Percentiles rank a stretch among this genome's conserved stretches.
Conservation (phyloP, 2,113 vertebrate species). For the Gnathonemus echidnorhynchus region DNA sequence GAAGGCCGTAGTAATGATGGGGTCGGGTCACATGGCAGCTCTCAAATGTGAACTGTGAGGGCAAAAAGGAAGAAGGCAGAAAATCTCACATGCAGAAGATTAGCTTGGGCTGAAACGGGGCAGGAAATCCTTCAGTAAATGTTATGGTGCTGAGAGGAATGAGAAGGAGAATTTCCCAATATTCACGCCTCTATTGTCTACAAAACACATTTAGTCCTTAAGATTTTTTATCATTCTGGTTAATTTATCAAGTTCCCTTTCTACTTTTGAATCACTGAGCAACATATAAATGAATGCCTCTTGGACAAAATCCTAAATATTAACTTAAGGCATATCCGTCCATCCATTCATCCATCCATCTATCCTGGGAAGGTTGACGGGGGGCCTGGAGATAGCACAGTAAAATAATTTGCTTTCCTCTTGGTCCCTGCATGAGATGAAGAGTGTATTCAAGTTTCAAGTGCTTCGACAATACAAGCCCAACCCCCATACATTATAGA, state of each 20-base stretch:
- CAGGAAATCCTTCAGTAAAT: no score
- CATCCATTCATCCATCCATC: background rate
- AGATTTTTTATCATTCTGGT: background rate
- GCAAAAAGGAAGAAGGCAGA: background rate
- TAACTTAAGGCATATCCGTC: background rate
- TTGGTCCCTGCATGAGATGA: background rate
- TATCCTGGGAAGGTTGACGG: background rate
- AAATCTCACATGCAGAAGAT: background rate
- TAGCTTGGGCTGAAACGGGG: background rate
- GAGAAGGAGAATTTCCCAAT: no score
- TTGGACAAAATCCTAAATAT: background rate
- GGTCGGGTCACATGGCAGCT: background rate
- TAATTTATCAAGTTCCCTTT: background rate
- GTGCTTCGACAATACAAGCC: background rate
- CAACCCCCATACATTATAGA: background rate
- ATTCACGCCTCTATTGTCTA: background rate
- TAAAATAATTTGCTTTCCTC: background rate
- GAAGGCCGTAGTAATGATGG: background rate
- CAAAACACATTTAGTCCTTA: background rate
- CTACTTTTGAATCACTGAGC: background rate
- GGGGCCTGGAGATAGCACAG: background rate
- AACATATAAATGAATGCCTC: background rate
- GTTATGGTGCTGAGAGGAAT: no score
- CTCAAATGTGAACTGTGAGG: background rate
- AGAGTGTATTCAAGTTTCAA: background rate